phyloP scores from a whole-genome alignment of 2,888 invertebrate genomes.

The Epicampocera succincta region DNA sequence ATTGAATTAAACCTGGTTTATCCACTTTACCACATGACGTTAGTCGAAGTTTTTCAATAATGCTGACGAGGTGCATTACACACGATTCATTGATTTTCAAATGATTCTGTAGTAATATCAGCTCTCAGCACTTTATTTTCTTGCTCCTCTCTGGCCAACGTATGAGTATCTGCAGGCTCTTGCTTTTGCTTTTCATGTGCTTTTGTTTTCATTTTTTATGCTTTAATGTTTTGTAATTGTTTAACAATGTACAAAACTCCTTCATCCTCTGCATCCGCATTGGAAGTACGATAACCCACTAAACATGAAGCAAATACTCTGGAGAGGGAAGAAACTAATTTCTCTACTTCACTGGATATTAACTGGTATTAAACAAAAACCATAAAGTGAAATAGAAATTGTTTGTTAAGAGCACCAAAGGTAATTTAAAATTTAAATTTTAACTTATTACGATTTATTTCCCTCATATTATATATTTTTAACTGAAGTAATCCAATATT shows the following conservation, averaged over 20 bases:
- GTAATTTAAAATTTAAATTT: neutral
- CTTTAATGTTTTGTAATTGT: conserved; percentile 48
- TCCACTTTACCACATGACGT: conserved; percentile 60
- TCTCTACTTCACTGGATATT: conserved; percentile 52
- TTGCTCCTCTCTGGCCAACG: neutral
- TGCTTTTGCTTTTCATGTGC: conserved; percentile 14
- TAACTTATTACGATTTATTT: conserved; percentile 61
- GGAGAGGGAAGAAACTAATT: conserved; percentile 42
- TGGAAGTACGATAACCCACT: conserved; percentile 56
- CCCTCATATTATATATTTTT: conserved; percentile 52
- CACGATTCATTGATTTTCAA: conserved; percentile 53
- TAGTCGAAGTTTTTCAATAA: conserved; percentile 54
- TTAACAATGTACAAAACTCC: conserved; percentile 50
- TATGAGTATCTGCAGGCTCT: neutral
- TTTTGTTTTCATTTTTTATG: neutral
- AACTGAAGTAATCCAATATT: too few relatives aligned
- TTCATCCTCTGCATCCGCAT: conserved; percentile 44
- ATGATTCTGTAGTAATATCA: conserved; percentile 61
- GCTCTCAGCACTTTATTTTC: conserved; percentile 34
- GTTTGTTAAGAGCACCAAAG: neutral
- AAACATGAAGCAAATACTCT: conserved; percentile 28
- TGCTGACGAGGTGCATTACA: conserved; percentile 56
- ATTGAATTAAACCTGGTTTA: conserved; percentile 61
- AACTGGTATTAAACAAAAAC: conserved; percentile 37
- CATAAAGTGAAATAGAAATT: conserved; percentile 15